phyloP scores from a whole-genome alignment of 2,888 invertebrate genomes.

The Rotaria magnacalcarata region DNA sequence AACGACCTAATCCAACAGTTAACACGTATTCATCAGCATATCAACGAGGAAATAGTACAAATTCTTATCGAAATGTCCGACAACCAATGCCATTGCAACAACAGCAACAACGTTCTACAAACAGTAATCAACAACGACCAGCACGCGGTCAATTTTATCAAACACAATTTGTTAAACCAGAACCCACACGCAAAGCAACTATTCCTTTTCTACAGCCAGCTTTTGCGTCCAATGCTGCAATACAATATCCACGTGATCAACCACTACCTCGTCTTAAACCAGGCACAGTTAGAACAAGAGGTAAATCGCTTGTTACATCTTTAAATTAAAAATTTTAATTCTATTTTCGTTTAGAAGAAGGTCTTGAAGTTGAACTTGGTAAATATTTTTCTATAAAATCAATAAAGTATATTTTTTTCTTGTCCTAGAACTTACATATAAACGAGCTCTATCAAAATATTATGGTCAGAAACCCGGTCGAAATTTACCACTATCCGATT shows the following conservation, averaged over 20 bases:
- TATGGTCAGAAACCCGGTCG: constrained; percentile 33
- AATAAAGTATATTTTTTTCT: neutral
- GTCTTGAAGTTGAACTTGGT: constrained; percentile 33
- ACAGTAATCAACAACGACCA: neutral
- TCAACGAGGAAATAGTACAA: neutral
- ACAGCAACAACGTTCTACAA: neutral
- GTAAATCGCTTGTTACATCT: neutral
- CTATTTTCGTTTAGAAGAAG: constrained; percentile 13
- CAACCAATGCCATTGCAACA: neutral
- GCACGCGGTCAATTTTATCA: neutral
- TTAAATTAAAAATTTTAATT: neutral
- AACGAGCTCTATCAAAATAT: constrained; percentile 1
- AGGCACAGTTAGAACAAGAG: constrained; percentile 35
- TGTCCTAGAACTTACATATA: constrained; percentile 3
- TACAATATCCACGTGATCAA: constrained; percentile 35
- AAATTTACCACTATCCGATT: neutral
- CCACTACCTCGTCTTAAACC: constrained; percentile 32
- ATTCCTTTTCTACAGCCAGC: constrained; percentile 36
- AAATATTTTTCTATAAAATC: neutral
- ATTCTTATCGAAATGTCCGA: constrained; percentile 13
- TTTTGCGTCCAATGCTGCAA: neutral
- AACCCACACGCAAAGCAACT: constrained; percentile 11
- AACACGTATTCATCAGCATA: neutral
- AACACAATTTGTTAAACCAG: constrained; percentile 33
- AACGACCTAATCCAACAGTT: neutral